A percentile compares a stretch with the other conserved stretches of the same genome.
Evolutionary conservation across 2,888 invertebrate species (phyloP).

Genomic region (Lochmaea capreae): DNA sequence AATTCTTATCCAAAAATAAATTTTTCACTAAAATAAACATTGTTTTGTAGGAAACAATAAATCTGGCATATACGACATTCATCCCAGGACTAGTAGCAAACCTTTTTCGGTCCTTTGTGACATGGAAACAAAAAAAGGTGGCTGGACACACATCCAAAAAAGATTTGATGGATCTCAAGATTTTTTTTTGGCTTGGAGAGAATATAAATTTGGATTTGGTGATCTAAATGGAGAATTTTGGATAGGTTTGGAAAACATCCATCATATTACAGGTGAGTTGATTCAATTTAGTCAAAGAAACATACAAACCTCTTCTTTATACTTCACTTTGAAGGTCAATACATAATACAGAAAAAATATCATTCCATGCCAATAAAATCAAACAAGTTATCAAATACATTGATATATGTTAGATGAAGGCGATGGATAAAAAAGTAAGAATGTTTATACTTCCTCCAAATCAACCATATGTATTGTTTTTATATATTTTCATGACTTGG

Average conservation of each 20-base stretch:
- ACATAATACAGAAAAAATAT: too few species aligned
- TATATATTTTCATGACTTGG: too few species aligned
- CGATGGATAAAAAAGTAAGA: too few species aligned
- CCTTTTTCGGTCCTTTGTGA: constrained; percentile 13
- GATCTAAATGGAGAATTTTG: constrained; percentile 20
- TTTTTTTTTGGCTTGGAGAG: neutral
- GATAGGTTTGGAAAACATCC: constrained; percentile 11
- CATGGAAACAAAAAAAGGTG: constrained; percentile 20
- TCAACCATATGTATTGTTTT: too few species aligned
- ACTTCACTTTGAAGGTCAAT: too few species aligned
- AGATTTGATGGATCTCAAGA: constrained; percentile 21
- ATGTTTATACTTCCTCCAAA: too few species aligned
- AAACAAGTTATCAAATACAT: too few species aligned
- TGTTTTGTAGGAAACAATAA: neutral
- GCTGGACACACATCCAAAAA: constrained; percentile 17
- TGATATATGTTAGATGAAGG: too few species aligned
- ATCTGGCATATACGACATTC: constrained; percentile 5
- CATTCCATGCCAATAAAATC: too few species aligned
- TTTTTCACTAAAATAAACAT: too few species aligned
- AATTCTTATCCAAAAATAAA: too few species aligned
- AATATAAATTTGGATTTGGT: constrained; percentile 24
- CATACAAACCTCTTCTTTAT: too few species aligned
- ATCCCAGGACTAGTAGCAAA: neutral
- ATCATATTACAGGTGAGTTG: constrained; percentile 3
- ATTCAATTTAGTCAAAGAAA: neutral